phyloP scores from a whole-genome alignment of 2,797 vertebrate genomes.

The Chelon auratus region DNA sequence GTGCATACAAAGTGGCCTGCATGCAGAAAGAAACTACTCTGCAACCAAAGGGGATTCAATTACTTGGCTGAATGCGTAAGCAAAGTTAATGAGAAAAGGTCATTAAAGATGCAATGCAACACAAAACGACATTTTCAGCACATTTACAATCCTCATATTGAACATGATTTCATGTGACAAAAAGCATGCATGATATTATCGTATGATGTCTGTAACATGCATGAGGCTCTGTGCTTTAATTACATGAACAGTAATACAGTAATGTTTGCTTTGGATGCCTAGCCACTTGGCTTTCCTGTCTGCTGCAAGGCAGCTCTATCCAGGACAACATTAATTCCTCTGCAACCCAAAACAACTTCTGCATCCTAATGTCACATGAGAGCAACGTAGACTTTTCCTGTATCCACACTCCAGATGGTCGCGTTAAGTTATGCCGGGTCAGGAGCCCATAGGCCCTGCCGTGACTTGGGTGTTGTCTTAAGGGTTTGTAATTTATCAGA shows the following conservation, averaged over 20 bases:
- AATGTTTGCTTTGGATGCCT: conserved; percentile 24
- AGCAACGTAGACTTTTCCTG: not conserved
- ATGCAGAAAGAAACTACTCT: conserved; percentile 32
- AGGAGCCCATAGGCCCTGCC: conserved; percentile 24
- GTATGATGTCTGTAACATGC: not conserved
- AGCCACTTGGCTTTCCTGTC: conserved; percentile 14
- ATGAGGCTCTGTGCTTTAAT: conserved; percentile 23
- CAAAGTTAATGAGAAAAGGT: conserved; percentile 46
- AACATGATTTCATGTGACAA: not conserved
- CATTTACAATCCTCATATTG: conserved; percentile 12
- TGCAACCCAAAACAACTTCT: not conserved
- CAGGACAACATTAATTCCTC: not conserved
- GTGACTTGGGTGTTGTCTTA: conserved; percentile 29
- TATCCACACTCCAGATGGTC: conserved; percentile 15
- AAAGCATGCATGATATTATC: conserved; percentile 4
- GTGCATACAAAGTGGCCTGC: conserved; percentile 1
- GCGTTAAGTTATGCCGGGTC: conserved; percentile 50
- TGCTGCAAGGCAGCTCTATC: not conserved
- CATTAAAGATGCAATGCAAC: conserved; percentile 48
- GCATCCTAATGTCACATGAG: conserved; percentile 47
- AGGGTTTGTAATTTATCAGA: conserved; percentile 52
- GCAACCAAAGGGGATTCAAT: conserved; percentile 59
- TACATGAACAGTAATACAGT: not conserved
- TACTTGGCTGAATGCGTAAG: conserved; percentile 64
- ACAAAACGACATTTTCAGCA: conserved; percentile 44